Conservation (phyloP, 1,140 invertebrate species). For the Penaeus japonicus region DNA sequence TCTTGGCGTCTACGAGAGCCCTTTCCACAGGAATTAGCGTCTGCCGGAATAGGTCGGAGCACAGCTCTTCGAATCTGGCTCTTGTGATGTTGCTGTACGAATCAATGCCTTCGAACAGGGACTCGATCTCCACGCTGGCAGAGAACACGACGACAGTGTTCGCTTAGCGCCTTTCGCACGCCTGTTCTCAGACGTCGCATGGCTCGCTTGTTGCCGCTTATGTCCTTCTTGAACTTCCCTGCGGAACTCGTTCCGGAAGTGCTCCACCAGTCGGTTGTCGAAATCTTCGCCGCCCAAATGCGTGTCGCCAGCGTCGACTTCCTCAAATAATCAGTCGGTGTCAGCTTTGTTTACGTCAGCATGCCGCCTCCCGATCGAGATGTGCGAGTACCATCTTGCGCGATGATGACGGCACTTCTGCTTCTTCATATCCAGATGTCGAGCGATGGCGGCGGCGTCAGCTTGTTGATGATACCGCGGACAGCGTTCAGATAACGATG, state of each 20-base stretch:
- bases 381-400: conserved; percentile 59
- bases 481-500: conserved; percentile 77
- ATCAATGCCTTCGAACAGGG: neutral
- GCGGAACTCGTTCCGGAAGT: conserved; percentile 61
- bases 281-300: too few relatives aligned
- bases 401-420: conserved; percentile 11
- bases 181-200: conserved; percentile 60
- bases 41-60: conserved; percentile 60
- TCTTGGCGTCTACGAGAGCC: conserved; percentile 67
- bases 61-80: conserved; percentile 57
- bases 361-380: conserved; percentile 66
- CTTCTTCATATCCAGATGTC: conserved; percentile 66
- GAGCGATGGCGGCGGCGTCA: conserved; percentile 66
- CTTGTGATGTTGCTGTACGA: conserved; percentile 51
- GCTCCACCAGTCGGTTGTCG: conserved; percentile 60
- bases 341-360: conserved; percentile 69
- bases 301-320: conserved; percentile 66
- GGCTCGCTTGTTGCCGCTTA: conserved; percentile 56
- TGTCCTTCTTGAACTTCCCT: conserved; percentile 60
- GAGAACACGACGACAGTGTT: conserved; percentile 61
- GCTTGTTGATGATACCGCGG: conserved; percentile 65
- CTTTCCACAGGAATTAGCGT: conserved; percentile 62
- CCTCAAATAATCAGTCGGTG: conserved; percentile 66
- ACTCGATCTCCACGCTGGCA: conserved; percentile 28
- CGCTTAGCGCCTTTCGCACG: conserved; percentile 62